phyloP scores from a whole-genome alignment of 2,888 invertebrate species.

The Sminthurinus aureus region DNA sequence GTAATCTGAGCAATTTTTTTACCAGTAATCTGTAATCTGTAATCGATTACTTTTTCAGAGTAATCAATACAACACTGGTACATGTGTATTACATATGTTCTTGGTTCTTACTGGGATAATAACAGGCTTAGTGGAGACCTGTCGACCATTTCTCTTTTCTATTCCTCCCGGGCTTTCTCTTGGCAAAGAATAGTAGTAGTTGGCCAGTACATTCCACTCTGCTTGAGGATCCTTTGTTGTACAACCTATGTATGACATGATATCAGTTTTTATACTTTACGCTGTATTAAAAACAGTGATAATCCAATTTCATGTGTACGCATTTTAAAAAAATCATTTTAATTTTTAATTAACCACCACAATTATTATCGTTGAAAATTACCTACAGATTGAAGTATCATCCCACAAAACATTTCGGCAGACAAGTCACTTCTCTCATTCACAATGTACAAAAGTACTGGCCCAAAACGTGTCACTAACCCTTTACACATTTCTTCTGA shows the following conservation, averaged over 20 bases:
- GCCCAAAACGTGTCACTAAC: conserved; percentile 56
- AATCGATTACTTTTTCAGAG: no score
- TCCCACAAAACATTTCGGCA: conserved; percentile 56
- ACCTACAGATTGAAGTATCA: conserved; percentile 50
- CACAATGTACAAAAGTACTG: conserved; percentile 56
- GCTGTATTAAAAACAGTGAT: no score
- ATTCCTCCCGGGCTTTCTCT: neutral
- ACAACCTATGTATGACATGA: conserved; percentile 43
- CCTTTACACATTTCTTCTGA: conserved; percentile 53
- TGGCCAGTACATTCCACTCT: conserved; percentile 45
- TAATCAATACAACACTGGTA: no score
- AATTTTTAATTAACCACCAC: no score
- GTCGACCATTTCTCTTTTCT: neutral
- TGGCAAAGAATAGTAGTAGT: neutral
- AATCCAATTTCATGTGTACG: no score
- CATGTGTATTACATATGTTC: neutral
- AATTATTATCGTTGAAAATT: no score
- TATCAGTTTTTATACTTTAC: no score
- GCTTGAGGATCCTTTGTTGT: conserved; percentile 49
- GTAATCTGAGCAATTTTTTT: no score
- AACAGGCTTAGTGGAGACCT: neutral
- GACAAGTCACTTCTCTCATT: conserved; percentile 50
- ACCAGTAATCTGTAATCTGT: no score
- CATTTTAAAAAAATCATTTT: no score
- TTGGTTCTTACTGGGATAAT: conserved; percentile 9